Evolutionary conservation across 92 coral and sea anemone genomes (phyloP), one percentile per base, ranked within the genome.

Genomic region (Isaurus tuberculatus): DNA sequence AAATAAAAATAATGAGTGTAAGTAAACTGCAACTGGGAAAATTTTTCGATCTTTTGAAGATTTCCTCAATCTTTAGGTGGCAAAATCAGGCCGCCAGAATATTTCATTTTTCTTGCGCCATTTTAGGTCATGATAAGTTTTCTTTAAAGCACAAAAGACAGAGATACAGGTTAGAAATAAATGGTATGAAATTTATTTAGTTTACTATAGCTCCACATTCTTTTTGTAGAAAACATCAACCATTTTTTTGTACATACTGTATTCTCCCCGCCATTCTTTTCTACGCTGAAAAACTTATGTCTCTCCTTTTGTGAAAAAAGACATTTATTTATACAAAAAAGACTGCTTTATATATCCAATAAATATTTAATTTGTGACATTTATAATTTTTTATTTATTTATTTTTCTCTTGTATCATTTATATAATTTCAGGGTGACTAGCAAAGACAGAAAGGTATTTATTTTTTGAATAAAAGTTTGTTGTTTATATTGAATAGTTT

Each of bases 101-200:
- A 55, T 14, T 77, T 77, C 36, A 58, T 61, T 40, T 23, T 55
- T 58, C 55, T 9, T n/a, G 33, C 34, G 25, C 53, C 27, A 31
- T 77, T 25, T 36, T 15, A 28, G 22, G 20, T 57, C 33, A 31
- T 33, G 68, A 68, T 16, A 82, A 82, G 46, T 82, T 68, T 36
- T 77, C 70, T 17, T 28, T 77, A 36, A 34, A 29, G 36, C 70
- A 70, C 57, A 77, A 57, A 64, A 33, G 36, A 34, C 69, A 67
- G 30, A 57, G 53, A 77, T 77, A 33, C 55, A 77, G 82, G 82
- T 77, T 1, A 40, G 46, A 40, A 4, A 37, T 37, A 37, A n/a
- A n/a, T n/a, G n/a, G n/a, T n/a, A n/a, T n/a, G n/a, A n/a, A n/a
- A n/a, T n/a, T n/a, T n/a, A n/a, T n/a, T n/a, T n/a, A n/a, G n/a